Percentiles rank a stretch among this genome's conserved stretches.
Conservation (phyloP, 2,797 vertebrate genomes). For the Crenichthys baileyi region DNA sequence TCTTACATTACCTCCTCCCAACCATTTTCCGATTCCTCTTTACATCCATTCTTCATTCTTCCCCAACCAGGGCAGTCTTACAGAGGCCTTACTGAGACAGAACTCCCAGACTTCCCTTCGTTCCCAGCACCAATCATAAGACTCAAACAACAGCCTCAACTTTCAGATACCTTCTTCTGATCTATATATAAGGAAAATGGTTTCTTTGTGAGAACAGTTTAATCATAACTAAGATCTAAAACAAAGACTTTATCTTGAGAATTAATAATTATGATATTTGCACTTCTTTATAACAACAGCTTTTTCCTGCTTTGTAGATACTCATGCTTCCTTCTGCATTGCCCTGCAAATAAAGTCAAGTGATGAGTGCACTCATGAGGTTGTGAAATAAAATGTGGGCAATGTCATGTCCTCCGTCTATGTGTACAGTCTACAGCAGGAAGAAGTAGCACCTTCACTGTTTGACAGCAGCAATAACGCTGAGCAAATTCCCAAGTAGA, state of each 20-base stretch:
- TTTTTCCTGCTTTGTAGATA: not conserved
- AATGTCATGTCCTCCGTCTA: conserved; percentile 9
- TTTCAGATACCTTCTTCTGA: not conserved
- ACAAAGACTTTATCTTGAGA: not conserved
- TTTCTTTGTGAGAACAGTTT: not conserved
- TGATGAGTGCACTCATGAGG: not conserved
- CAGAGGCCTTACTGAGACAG: not conserved
- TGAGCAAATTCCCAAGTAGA: conserved; percentile 2
- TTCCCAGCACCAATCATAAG: no score
- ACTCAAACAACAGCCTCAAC: no score
- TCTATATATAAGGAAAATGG: not conserved
- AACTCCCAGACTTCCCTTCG: not conserved
- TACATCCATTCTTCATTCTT: conserved; percentile 1
- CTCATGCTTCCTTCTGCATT: conserved; percentile 4
- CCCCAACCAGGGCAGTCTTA: no score
- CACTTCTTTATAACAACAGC: not conserved
- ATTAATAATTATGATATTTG: not conserved
- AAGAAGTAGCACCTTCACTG: conserved; percentile 1
- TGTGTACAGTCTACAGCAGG: not conserved
- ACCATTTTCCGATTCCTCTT: not conserved
- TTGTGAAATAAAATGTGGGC: conserved; percentile 5
- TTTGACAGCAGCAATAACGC: conserved; percentile 1
- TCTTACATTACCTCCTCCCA: not conserved
- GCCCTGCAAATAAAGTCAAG: not conserved
- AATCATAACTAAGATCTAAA: not conserved